Percentiles rank a stretch among this genome's conserved stretches.
Evolutionary conservation across 2,888 invertebrate genomes (phyloP).

Genomic region (Acheta domesticus): DNA sequence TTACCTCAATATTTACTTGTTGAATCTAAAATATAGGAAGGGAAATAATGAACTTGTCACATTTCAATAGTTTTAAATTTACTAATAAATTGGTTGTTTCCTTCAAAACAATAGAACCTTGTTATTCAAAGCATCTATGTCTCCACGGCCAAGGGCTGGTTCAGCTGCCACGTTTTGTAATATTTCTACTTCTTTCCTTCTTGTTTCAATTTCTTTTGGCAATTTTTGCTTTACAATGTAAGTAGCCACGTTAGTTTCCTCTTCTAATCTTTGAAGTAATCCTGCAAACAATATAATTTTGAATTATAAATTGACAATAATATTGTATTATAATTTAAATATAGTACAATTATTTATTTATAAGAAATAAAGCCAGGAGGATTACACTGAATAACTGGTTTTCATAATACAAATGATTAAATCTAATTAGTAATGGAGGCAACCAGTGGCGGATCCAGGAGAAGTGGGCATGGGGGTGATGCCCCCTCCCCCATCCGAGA

Average conservation of each 20-base stretch:
- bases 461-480: too few species aligned
- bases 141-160: slow-evolving; percentile 62
- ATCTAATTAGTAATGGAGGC: too few species aligned
- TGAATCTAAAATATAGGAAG: slow-evolving; percentile 46
- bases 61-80: too few species aligned
- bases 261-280: slow-evolving; percentile 67
- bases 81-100: too few species aligned
- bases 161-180: slow-evolving; percentile 65
- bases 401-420: too few species aligned
- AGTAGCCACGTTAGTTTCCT: slow-evolving; percentile 70
- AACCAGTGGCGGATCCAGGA: too few species aligned
- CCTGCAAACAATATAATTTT: slow-evolving; percentile 44
- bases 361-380: too few species aligned
- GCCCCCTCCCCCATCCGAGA: too few species aligned
- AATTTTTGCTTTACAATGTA: slow-evolving; percentile 76
- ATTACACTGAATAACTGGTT: too few species aligned
- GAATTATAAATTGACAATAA: background rate
- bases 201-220: slow-evolving; percentile 64
- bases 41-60: too few species aligned
- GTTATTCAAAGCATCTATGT: slow-evolving; percentile 60
- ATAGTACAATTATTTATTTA: too few species aligned
- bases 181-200: slow-evolving; percentile 65
- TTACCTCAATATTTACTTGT: slow-evolving; percentile 58
- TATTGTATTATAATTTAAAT: slow-evolving; percentile 22
- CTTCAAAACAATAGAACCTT: slow-evolving; percentile 50